Evolutionary conservation across 2,888 invertebrate species (phyloP).

Genomic region (Loripinus fragilis): DNA sequence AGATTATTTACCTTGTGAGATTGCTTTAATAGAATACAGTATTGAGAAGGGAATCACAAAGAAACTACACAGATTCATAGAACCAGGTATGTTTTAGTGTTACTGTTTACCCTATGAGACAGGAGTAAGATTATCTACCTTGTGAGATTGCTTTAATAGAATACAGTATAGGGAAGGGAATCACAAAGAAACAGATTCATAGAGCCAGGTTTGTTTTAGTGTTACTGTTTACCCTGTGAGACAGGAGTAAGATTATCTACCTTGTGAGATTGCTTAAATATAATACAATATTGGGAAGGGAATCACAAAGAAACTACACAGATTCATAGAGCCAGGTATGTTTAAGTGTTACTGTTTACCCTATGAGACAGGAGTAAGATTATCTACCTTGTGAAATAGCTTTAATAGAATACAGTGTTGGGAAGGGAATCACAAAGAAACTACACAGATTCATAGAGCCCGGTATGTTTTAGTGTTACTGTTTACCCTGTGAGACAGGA

Average conservation of each 20-base stretch:
- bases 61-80: slow-evolving; percentile 75
- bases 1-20: slow-evolving; percentile 76
- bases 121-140: slow-evolving; percentile 66
- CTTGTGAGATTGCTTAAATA: slow-evolving; percentile 75
- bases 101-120: no score
- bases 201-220: slow-evolving; percentile 62
- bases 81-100: slow-evolving; percentile 69
- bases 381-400: slow-evolving; percentile 68
- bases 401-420: slow-evolving; percentile 73
- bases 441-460: slow-evolving; percentile 24
- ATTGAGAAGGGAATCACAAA: slow-evolving; percentile 75
- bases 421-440: slow-evolving; percentile 73
- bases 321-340: slow-evolving; percentile 78
- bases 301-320: slow-evolving; percentile 71
- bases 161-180: slow-evolving; percentile 75
- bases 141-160: slow-evolving; percentile 77
- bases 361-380: slow-evolving; percentile 49
- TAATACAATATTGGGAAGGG: slow-evolving; percentile 77
- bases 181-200: slow-evolving; percentile 60
- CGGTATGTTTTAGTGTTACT: slow-evolving; percentile 68
- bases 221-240: slow-evolving; percentile 75
- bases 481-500: no score
- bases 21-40: slow-evolving; percentile 74
- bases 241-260: slow-evolving; percentile 74
- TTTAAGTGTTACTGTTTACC: background rate